Evolutionary conservation across 2,888 invertebrate species (phyloP), one percentile per base, ranked within the genome.

Genomic region (Diarsia rubi): DNA sequence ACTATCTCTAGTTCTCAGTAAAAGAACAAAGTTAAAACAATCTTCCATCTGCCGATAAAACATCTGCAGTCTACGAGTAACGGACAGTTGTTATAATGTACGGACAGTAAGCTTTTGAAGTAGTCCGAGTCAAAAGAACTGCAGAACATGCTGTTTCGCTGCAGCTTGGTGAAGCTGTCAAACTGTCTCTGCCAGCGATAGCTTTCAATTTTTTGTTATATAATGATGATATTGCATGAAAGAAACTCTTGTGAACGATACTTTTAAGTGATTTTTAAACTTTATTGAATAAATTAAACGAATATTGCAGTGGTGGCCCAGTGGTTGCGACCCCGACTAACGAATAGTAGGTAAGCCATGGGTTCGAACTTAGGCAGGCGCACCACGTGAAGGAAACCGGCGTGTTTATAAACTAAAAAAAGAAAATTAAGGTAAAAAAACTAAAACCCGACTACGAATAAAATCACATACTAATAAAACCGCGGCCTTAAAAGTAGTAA

Each of bases 11-110:
- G 1, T 44, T 76, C 59, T 45, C n/a, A 37, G 62, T 52, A 65
- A 81, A 81, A 79, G 76, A 81, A 81, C 54, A 81, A 78, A 81
- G 81, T 3, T 31, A 14, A 47, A 68, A 24, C 16, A 66, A 66
- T 27, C 31, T 45, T 37, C 57, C 42, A 63, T 66, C 54, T 66
- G 65, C 31, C 47, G 60, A 73, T 78, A 74, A 68, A 54, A 75
- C 52, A 59, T 52, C 73, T 60, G 65, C 45, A 47, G 12, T 24
- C 42, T 47, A 16, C 21, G 6, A 47, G 31, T 31, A 52, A 59
- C 9, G 0, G 57, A 65, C 68, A 75, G 64, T 54, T 81, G 82
- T 68, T 75, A 37, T 64, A 47, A 12, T 24, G 21, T 54, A 31
- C 14, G 14, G 49, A 42, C 31, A 9, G 42, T 57, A 19, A 68